Evolutionary conservation across 2,797 vertebrate species (phyloP).

Genomic region (Acrossocheilus wenchowensis): DNA sequence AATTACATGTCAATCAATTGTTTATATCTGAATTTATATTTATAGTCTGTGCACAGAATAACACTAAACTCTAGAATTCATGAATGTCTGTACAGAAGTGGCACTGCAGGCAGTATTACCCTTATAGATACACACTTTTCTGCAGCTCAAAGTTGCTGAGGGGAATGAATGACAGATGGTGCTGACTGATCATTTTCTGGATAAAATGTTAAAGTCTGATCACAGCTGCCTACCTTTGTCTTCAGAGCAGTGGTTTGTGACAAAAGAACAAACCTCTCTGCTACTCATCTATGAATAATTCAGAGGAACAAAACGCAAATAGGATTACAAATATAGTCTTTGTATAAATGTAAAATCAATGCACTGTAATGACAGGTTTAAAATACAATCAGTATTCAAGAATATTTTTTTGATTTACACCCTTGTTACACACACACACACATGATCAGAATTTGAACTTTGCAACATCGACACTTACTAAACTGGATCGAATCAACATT

Average conservation of each 20-base stretch:
- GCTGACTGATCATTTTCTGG: not conserved
- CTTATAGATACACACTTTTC: not conserved
- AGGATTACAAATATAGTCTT: not conserved
- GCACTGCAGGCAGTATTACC: not conserved
- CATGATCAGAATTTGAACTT: not conserved
- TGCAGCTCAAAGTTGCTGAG: not conserved
- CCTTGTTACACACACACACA: no score
- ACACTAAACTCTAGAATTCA: not conserved
- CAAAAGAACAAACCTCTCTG: constrained; percentile 65
- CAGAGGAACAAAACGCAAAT: not conserved
- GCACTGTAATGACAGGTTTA: not conserved
- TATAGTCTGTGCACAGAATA: not conserved
- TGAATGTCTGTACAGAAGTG: not conserved
- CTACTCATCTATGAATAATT: constrained; percentile 70
- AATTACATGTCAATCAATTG: not conserved
- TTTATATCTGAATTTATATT: not conserved
- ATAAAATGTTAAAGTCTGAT: not conserved
- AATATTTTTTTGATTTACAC: not conserved
- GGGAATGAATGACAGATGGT: not conserved
- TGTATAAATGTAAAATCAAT: not conserved
- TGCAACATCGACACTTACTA: not conserved
- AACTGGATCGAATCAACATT: not conserved
- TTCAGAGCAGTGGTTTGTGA: constrained; percentile 68
- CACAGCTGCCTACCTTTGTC: constrained; percentile 74
- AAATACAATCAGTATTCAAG: not conserved